phyloP scores from a whole-genome alignment of 2,888 invertebrate species.

The Leptothorax acervorum region DNA sequence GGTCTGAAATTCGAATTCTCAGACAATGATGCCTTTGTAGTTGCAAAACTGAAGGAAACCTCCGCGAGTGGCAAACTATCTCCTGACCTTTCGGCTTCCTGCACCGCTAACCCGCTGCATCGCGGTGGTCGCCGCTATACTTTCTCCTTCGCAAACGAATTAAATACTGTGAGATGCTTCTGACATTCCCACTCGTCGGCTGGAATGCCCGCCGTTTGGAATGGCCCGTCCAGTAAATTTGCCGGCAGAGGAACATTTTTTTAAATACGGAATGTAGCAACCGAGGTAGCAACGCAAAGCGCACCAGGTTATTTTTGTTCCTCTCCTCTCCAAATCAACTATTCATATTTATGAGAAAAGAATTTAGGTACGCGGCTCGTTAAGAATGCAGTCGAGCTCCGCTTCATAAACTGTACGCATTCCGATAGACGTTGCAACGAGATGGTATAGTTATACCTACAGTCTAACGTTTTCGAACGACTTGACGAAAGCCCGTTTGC shows the following conservation, averaged over 20 bases:
- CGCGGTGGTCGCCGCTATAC: constrained; percentile 65
- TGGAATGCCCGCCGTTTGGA: constrained; percentile 14
- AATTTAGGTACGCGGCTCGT: not conserved
- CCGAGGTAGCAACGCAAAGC: not conserved
- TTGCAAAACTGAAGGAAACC: constrained; percentile 51
- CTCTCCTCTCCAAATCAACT: not conserved
- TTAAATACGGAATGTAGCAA: not conserved
- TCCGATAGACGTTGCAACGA: not conserved
- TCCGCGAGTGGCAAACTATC: constrained; percentile 53
- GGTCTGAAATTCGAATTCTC: constrained; percentile 41
- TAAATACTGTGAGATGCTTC: constrained; percentile 72
- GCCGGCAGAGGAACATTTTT: constrained; percentile 2
- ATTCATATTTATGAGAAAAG: constrained; percentile 1
- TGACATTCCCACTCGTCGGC: constrained; percentile 65
- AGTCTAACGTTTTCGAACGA: constrained; percentile 7
- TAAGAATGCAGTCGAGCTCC: not conserved
- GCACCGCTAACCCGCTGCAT: constrained; percentile 53
- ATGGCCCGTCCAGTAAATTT: constrained; percentile 1
- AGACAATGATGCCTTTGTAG: constrained; percentile 52
- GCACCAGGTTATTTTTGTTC: not conserved
- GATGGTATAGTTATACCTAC: constrained; percentile 5
- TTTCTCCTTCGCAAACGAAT: constrained; percentile 69
- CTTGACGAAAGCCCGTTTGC: constrained; percentile 34
- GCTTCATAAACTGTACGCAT: not conserved
- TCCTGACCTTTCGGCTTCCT: constrained; percentile 66